Conservation (phyloP, 2,797 vertebrate species). For the Thaleichthys pacificus region DNA sequence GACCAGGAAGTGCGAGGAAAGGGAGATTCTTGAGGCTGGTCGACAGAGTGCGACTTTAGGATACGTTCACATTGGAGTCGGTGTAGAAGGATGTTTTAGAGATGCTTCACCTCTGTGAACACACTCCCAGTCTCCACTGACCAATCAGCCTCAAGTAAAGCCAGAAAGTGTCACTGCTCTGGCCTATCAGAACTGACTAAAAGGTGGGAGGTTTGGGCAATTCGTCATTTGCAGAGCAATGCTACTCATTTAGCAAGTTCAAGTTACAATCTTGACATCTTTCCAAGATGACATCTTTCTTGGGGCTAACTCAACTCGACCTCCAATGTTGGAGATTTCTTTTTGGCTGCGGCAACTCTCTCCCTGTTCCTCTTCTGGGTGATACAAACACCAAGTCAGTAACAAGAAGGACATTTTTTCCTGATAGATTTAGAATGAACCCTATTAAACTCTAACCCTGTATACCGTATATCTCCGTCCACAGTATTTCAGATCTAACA, state of each 20-base stretch:
- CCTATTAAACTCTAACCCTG: background rate
- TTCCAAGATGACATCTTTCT: too few relatives aligned
- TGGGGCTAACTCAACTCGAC: too few relatives aligned
- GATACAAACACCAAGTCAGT: background rate
- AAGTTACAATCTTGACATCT: too few relatives aligned
- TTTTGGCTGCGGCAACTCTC: background rate
- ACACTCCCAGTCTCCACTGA: background rate
- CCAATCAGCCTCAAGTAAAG: background rate
- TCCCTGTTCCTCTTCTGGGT: background rate
- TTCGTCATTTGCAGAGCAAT: conserved; percentile 5
- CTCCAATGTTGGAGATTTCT: too few relatives aligned
- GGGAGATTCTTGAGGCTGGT: background rate
- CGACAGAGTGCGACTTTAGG: background rate
- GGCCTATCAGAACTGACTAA: conserved; percentile 18
- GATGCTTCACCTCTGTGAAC: background rate
- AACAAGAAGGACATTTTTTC: background rate
- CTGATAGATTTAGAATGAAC: background rate
- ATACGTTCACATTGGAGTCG: background rate
- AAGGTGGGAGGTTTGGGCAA: background rate
- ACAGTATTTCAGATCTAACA: background rate
- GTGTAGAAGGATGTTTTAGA: background rate
- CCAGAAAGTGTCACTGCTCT: background rate
- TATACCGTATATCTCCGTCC: background rate
- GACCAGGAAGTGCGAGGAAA: background rate
- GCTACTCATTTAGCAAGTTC: background rate